phyloP scores from a whole-genome alignment of 2,113 vertebrate genomes.

The Sporophila hypoxantha region DNA sequence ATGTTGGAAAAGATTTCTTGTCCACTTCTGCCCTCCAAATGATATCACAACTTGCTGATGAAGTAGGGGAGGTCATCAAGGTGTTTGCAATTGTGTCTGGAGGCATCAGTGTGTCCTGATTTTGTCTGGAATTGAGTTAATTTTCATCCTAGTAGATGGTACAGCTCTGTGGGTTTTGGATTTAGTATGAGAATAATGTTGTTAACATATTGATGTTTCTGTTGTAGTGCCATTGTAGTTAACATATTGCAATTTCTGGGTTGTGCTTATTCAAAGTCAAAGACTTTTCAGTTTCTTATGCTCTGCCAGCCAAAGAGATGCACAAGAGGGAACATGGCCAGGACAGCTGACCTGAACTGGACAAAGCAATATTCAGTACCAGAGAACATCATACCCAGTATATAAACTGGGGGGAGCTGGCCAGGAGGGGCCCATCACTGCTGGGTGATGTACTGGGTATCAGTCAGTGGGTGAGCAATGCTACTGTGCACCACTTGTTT shows the following conservation, averaged over 20 bases:
- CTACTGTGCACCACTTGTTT: neutral
- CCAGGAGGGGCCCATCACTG: neutral
- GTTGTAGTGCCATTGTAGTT: neutral
- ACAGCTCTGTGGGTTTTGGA: neutral
- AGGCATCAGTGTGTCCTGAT: neutral
- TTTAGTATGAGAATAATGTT: neutral
- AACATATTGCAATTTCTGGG: neutral
- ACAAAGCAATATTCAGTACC: neutral
- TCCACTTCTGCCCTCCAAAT: neutral
- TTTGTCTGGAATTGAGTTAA: neutral
- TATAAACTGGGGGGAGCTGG: neutral
- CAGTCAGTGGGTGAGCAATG: neutral
- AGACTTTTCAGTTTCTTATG: neutral
- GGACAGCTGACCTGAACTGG: neutral
- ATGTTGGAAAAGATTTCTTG: neutral
- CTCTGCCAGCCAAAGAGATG: neutral
- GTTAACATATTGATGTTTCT: neutral
- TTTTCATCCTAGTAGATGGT: neutral
- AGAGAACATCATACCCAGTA: neutral
- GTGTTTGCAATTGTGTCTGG: neutral
- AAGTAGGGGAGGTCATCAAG: neutral
- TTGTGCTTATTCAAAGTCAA: neutral
- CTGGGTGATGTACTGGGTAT: neutral
- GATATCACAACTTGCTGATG: neutral
- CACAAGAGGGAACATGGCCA: rapidly evolving